Evolutionary conservation across 2,113 vertebrate species (phyloP).

Genomic region (Ptychochromis oligacanthus): DNA sequence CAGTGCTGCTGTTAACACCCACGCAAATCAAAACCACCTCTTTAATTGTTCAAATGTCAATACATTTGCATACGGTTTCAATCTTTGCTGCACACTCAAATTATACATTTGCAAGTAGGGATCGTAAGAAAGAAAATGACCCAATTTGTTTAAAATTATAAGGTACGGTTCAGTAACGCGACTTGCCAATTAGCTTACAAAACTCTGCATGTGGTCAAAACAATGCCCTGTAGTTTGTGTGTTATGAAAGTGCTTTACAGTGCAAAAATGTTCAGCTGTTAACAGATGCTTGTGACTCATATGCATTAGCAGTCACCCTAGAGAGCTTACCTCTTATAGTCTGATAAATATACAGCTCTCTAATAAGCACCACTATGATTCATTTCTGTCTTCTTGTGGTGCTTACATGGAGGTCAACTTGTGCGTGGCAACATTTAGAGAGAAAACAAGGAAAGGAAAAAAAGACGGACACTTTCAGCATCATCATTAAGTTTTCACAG

Average conservation of each 20-base stretch:
- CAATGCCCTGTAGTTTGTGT: constrained; percentile 48
- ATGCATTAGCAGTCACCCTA: constrained; percentile 59
- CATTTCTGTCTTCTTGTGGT: constrained; percentile 47
- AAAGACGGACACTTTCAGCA: constrained; percentile 24
- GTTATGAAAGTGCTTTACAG: constrained; percentile 53
- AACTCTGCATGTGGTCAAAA: constrained; percentile 63
- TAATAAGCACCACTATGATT: constrained; percentile 67
- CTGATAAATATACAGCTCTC: constrained; percentile 64
- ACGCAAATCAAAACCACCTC: constrained; percentile 60
- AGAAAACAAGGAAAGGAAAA: constrained; percentile 11
- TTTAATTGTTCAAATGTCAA: constrained; percentile 71
- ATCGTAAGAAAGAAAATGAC: constrained; percentile 51
- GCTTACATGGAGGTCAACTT: constrained; percentile 57
- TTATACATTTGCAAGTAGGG: constrained; percentile 48
- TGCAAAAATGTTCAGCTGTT: constrained; percentile 60
- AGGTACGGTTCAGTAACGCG: constrained; percentile 18
- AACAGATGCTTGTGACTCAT: constrained; percentile 50
- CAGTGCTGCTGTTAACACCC: constrained; percentile 51
- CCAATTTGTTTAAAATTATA: constrained; percentile 67
- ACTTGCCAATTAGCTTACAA: constrained; percentile 66
- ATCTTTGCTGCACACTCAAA: constrained; percentile 50
- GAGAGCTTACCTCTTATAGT: constrained; percentile 62
- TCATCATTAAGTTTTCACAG: constrained; percentile 19
- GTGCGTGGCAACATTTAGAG: constrained; percentile 52
- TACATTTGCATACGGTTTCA: constrained; percentile 63